Base-by-base conservation (phyloP, 1,140 invertebrate genomes). In the Hyles vespertilio region DNA sequence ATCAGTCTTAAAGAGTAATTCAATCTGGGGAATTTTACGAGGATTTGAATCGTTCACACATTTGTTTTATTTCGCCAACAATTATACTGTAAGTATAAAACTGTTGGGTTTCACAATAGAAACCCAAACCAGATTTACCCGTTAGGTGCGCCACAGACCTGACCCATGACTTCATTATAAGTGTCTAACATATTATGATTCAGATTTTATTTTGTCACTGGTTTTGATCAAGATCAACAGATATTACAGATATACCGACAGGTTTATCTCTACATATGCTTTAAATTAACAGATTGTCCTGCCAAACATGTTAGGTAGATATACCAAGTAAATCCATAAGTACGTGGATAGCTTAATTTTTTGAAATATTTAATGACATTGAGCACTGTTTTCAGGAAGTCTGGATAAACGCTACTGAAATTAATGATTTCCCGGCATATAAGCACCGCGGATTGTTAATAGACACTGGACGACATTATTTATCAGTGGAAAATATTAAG, bases 381-480 rank as follows among this genome's bases (percentile, higher is more conserved):
- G n/a, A 40, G 36, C 36, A 40, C 8, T 1, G 8, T n/a, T 58
- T 61, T 43, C 67, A 87, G 84, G 73, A 77, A 44, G 56, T 85
- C 36, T 58, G 68, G 5, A 71, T 87, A 52, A 87, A 84, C 43
- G 48, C 46, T 7, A 83, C 83, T 1, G 11, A 63, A 44, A 81
- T 86, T 22, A 47, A 33, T 3, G 96, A 98, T 77, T 92, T 87
- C 22, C 96, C 96, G 0, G 86, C 93, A 61, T 95, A 96, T 74
- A 72, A 89, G 1, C 93, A 95, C 74, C 91, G 97, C 47, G 96
- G 96, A 3, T 76, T 98, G 5, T 78, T 98, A 22, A 70, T 98
- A 10, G 97, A 97, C 77, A 97, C 96, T 1, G 92, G 95, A 2
- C 90, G 97, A 4, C 96, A 98, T 87, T 98, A 92, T 81, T 80